Evolutionary conservation across 2,797 vertebrate species (phyloP).

Genomic region (Fratercula arctica): DNA sequence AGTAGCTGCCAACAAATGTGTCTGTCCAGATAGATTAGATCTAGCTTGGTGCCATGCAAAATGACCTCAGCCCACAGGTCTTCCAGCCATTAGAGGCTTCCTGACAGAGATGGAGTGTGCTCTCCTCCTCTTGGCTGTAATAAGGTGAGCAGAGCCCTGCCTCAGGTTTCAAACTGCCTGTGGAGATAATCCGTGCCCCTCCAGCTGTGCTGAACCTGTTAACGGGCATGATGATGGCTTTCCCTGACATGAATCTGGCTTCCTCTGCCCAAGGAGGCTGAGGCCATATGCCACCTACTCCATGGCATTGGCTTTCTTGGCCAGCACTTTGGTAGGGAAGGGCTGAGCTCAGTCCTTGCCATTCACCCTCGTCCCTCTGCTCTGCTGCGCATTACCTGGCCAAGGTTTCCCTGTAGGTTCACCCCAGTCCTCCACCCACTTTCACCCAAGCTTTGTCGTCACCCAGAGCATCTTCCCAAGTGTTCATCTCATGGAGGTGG

Average conservation of each 20-base stretch:
- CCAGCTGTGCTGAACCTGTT: slow-evolving; percentile 8
- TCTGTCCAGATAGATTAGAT: not conserved
- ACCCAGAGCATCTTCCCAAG: not conserved
- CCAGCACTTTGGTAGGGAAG: not conserved
- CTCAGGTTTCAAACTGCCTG: not conserved
- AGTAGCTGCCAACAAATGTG: not conserved
- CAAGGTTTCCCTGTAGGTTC: not conserved
- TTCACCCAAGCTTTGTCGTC: not conserved
- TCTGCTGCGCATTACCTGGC: not conserved
- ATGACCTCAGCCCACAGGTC: not conserved
- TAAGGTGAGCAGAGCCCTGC: not conserved
- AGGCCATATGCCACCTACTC: slow-evolving; percentile 19
- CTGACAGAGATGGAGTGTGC: not conserved
- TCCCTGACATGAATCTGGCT: not conserved
- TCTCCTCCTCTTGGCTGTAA: slow-evolving; percentile 3
- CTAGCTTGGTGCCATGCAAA: not conserved
- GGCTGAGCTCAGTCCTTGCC: not conserved
- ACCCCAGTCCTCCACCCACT: not conserved
- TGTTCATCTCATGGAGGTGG: accelerated
- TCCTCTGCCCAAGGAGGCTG: not conserved
- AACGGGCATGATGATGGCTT: not conserved
- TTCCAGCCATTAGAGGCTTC: not conserved
- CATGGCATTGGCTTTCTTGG: not conserved
- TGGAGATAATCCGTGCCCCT: not conserved
- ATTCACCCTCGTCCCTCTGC: not conserved